These are phyloP conservation scores for Laothoe populi DNA, from an alignment of 2,888 invertebrate genomes.

Conservation along the genomic window DNA sequence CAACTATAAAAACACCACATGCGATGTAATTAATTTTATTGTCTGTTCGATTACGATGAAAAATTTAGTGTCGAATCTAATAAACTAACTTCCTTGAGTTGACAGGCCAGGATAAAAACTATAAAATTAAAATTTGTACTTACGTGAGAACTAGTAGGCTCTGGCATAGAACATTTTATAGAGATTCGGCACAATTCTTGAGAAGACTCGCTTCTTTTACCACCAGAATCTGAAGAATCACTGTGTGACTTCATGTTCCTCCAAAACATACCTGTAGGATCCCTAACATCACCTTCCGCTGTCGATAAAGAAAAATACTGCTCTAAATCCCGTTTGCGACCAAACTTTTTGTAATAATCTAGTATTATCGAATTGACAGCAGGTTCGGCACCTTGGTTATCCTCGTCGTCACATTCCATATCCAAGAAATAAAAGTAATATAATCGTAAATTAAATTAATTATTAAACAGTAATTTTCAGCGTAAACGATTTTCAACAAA, in stretches of 20 bases:
- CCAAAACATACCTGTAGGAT: constrained; percentile 74
- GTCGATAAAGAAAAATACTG: constrained; percentile 86
- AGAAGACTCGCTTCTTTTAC: constrained; percentile 67
- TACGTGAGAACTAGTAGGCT: constrained; percentile 64
- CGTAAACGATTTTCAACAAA: constrained; percentile 29
- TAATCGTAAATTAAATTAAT: background rate
- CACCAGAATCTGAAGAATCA: constrained; percentile 75
- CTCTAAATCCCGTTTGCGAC: constrained; percentile 87
- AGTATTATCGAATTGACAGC: constrained; percentile 77
- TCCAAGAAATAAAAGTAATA: constrained; percentile 1
- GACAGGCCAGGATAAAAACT: background rate
- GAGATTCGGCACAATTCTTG: constrained; percentile 76
- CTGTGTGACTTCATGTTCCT: constrained; percentile 72
- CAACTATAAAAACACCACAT: too few species aligned
- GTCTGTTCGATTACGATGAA: too few species aligned
- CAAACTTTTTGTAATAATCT: constrained; percentile 89
- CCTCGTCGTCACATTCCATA: constrained; percentile 62
- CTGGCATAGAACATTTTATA: constrained; percentile 69
- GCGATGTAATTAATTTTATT: too few species aligned
- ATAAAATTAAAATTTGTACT: constrained; percentile 11
- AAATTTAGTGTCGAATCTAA: too few species aligned
- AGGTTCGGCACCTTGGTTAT: constrained; percentile 33
- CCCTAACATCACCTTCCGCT: constrained; percentile 71
- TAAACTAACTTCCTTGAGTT: too few species aligned
- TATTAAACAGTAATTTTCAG: background rate